phyloP scores from a whole-genome alignment of 2,797 vertebrate genomes.

The Pseudomugil gertrudae region DNA sequence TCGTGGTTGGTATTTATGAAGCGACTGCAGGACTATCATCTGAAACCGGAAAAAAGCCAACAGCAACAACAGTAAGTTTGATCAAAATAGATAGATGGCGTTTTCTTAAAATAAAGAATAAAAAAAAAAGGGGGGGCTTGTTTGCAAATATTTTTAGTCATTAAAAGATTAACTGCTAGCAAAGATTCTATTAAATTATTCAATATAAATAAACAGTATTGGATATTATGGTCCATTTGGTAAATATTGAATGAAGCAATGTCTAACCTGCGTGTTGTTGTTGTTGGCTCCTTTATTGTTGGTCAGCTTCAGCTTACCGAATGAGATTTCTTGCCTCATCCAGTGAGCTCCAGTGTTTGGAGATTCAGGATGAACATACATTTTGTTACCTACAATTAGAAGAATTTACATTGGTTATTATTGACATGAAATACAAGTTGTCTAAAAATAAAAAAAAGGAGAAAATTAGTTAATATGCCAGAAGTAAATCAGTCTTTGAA shows the following conservation, averaged over 20 bases:
- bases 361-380: conserved; percentile 96
- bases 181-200: conserved; percentile 3
- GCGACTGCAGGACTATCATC: conserved; percentile 99
- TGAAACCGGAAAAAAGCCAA: conserved; percentile 56
- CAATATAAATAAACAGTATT: neutral
- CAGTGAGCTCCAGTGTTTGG: conserved; percentile 97
- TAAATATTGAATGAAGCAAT: neutral
- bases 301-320: conserved; percentile 96
- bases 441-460: neutral
- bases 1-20: conserved; percentile 96
- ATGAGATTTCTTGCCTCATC: conserved; percentile 99
- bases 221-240: neutral
- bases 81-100: neutral
- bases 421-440: neutral
- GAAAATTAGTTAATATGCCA: neutral
- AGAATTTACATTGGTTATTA: neutral
- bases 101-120: too few relatives aligned
- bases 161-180: neutral
- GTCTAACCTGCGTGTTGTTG: conserved; percentile 93
- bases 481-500: neutral
- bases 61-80: neutral
- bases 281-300: conserved; percentile 98
- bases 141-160: neutral
- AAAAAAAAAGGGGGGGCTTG: neutral
- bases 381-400: conserved; percentile 89